These are phyloP conservation scores for Spea multiplicata DNA, from an alignment of 2,113 vertebrate species.

Conservation along the genomic window DNA sequence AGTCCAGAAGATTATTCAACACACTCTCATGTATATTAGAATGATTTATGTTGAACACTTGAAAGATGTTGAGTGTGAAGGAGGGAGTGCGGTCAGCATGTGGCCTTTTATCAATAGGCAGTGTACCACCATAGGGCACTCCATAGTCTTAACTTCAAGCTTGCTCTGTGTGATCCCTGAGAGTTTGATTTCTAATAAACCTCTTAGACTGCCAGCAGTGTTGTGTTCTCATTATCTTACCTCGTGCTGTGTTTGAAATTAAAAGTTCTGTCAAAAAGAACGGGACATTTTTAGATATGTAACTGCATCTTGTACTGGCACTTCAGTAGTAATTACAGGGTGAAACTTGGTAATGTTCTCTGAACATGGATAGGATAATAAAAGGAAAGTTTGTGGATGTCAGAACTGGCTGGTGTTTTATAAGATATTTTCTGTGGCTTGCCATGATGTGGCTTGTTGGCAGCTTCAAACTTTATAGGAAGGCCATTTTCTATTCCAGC, in stretches of 20 bases:
- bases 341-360: slow-evolving; percentile 1
- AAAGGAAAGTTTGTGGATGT: neutral
- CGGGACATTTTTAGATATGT: slow-evolving; percentile 48
- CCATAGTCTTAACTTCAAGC: slow-evolving; percentile 60
- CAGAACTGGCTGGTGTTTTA: neutral
- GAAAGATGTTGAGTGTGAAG: slow-evolving; percentile 49
- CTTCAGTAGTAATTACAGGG: slow-evolving; percentile 21
- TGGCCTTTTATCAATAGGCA: slow-evolving; percentile 53
- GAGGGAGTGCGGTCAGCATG: slow-evolving; percentile 51
- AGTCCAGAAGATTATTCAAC: slow-evolving; percentile 37
- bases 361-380: neutral
- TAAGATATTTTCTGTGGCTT: neutral
- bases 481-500: too few species aligned
- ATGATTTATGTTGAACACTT: slow-evolving; percentile 58
- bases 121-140: slow-evolving; percentile 50
- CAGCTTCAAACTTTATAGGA: too few species aligned
- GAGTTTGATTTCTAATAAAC: slow-evolving; percentile 63
- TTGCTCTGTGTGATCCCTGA: slow-evolving; percentile 51
- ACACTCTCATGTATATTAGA: slow-evolving; percentile 46
- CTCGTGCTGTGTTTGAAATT: slow-evolving; percentile 64
- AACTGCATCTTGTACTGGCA: slow-evolving; percentile 8
- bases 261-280: slow-evolving; percentile 60
- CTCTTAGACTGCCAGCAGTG: slow-evolving; percentile 55
- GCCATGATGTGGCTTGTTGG: neutral
- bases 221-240: slow-evolving; percentile 55